Evolutionary conservation across 2,888 invertebrate species (phyloP).

Genomic region (Nowickia ferox): DNA sequence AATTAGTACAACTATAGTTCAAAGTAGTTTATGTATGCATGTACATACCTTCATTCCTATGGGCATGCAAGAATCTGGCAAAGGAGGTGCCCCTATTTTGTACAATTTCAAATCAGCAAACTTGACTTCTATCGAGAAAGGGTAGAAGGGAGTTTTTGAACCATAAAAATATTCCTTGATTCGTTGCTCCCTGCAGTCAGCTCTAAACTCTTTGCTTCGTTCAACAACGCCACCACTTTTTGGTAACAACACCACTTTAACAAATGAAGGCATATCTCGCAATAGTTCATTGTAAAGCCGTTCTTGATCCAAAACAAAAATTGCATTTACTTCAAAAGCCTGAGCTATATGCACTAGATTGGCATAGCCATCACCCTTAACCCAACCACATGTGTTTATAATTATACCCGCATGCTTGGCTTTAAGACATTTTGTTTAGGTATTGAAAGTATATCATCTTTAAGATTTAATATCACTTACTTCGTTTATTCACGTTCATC

Average conservation of each 20-base stretch:
- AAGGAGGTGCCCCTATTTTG: constrained; percentile 96
- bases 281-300: constrained; percentile 96
- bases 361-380: constrained; percentile 95
- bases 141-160: constrained; percentile 90
- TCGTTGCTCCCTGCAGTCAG: constrained; percentile 90
- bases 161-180: constrained; percentile 99
- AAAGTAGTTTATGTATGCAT: background rate
- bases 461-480: constrained; percentile 82
- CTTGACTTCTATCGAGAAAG: constrained; percentile 97
- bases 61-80: constrained; percentile 98
- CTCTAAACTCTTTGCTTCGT: constrained; percentile 88
- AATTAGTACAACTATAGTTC: background rate
- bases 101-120: constrained; percentile 94
- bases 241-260: constrained; percentile 95
- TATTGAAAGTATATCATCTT: background rate
- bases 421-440: constrained; percentile 77
- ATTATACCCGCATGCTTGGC: constrained; percentile 94
- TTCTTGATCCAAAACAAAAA: constrained; percentile 98
- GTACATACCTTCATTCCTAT: constrained; percentile 92
- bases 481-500: constrained; percentile 93
- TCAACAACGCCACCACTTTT: constrained; percentile 99
- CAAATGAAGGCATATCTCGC: constrained; percentile 95
- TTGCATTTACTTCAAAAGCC: constrained; percentile 97
- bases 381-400: constrained; percentile 99
- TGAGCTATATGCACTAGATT: constrained; percentile 94